Conservation (phyloP, 2,113 vertebrate species). For the Pipa parva region DNA sequence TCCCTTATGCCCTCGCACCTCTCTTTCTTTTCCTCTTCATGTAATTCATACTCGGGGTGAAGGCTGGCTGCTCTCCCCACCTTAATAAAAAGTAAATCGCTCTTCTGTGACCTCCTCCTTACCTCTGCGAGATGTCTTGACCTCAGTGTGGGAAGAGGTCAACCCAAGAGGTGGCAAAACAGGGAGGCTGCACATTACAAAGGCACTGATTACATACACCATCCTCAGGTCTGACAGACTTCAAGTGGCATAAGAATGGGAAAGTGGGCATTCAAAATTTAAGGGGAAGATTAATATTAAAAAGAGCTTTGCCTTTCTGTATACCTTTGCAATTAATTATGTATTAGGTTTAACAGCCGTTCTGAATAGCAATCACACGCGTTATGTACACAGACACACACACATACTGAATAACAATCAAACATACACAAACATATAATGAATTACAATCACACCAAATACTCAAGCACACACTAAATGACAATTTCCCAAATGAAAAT, state of each 20-base stretch:
- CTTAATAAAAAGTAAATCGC: neutral
- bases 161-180: conserved; percentile 3
- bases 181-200: conserved; percentile 19
- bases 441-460: conserved; percentile 23
- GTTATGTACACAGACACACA: conserved; percentile 29
- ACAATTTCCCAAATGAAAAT: conserved; percentile 13
- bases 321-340: conserved; percentile 45
- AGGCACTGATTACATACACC: conserved; percentile 6
- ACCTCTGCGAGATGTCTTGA: conserved; percentile 11
- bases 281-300: conserved; percentile 46
- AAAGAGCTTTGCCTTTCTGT: conserved; percentile 44
- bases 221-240: conserved; percentile 9
- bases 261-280: conserved; percentile 43
- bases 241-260: conserved; percentile 10
- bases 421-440: conserved; percentile 9
- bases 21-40: conserved; percentile 8
- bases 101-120: conserved; percentile 21
- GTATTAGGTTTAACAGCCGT: conserved; percentile 34
- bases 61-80: neutral
- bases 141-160: conserved; percentile 29
- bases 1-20: conserved; percentile 11
- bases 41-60: conserved; percentile 1
- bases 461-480: conserved; percentile 10
- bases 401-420: conserved; percentile 35
- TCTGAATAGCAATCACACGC: conserved; percentile 39